Evolutionary conservation across 2,888 invertebrate genomes (phyloP).

Genomic region (Eilema sororculum): DNA sequence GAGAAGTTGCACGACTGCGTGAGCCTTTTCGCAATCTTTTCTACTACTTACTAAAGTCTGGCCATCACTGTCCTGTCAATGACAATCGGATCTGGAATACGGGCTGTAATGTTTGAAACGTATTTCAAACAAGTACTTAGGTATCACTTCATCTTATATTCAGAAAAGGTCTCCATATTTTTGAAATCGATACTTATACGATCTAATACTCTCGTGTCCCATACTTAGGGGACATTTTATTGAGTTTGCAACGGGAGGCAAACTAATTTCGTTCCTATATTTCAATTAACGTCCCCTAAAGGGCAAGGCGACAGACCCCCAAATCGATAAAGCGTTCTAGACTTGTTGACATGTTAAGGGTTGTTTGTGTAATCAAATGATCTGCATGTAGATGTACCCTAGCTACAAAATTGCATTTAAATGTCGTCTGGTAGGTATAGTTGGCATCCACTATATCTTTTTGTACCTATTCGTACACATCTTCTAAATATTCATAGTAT

Average conservation of each 20-base stretch:
- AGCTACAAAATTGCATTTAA: background rate
- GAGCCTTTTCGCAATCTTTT: too few species aligned
- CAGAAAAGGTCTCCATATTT: background rate
- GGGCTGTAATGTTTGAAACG: too few species aligned
- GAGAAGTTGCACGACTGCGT: too few species aligned
- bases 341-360: conserved; percentile 4
- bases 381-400: background rate
- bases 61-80: too few species aligned
- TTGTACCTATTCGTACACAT: too few species aligned
- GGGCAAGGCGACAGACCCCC: conserved; percentile 8
- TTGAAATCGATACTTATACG: background rate
- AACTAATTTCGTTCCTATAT: conserved; percentile 25
- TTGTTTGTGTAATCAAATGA: background rate
- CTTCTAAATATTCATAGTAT: too few species aligned
- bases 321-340: conserved; percentile 23
- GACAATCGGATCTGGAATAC: too few species aligned
- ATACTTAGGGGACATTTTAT: conserved; percentile 18
- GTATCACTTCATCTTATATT: background rate
- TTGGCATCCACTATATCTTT: background rate
- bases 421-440: background rate
- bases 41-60: too few species aligned
- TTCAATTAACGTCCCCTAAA: conserved; percentile 26
- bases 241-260: conserved; percentile 18
- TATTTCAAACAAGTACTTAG: too few species aligned
- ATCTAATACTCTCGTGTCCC: conserved; percentile 10